Evolutionary conservation across 2,113 vertebrate species (phyloP), one percentile per base, ranked within the genome.

Genomic region (Cnemophilus loriae): DNA sequence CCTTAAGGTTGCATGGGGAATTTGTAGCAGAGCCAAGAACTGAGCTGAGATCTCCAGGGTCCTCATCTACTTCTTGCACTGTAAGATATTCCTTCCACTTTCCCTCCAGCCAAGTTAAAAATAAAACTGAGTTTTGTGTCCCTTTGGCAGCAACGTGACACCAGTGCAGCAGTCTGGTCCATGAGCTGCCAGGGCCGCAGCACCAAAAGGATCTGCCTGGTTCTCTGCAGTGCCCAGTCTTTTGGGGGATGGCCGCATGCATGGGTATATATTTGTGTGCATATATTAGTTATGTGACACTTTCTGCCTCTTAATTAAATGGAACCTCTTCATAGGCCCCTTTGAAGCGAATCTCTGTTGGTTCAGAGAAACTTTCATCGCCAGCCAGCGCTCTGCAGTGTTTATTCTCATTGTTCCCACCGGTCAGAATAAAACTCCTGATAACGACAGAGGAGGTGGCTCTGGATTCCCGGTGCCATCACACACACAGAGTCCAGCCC

Each of bases 341-440:
- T 96, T 94, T 91, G 97, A 96, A 96, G 96, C 26, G 20, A 47
- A 16, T 33, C 87, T 93, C 96, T 82, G 75, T 71, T 24, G 27
- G 75, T 47, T 92, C 60, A 49, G 93, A 85, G 93, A 41, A 82
- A 86, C 75, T 91, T 94, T 84, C 86, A 90, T 87, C 10, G 9
- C 60, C 85, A 16, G 68, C 95, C 96, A 94, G 91, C 1, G 4
- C 89, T 96, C 89, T 13, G 75, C 3, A 0, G 84, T 10, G 61
- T 55, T 92, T 37, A 24, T 42, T 71, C 11, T 4, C 69, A 39
- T 84, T 91, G 93, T 84, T 97, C 90, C 86, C 33, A 21, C 82
- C 96, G 68, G 80, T 60, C 21, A 3, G 93, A 96, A 96, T 64
- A 74, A 94, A 97, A 92, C 77, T 84, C 79, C 81, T 77, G 90